Percentiles rank a stretch among this genome's conserved stretches.
These are phyloP conservation scores for Pseudomyrmex sp. DNA, from an alignment of 1,140 invertebrate genomes.

Conservation along the genomic window DNA sequence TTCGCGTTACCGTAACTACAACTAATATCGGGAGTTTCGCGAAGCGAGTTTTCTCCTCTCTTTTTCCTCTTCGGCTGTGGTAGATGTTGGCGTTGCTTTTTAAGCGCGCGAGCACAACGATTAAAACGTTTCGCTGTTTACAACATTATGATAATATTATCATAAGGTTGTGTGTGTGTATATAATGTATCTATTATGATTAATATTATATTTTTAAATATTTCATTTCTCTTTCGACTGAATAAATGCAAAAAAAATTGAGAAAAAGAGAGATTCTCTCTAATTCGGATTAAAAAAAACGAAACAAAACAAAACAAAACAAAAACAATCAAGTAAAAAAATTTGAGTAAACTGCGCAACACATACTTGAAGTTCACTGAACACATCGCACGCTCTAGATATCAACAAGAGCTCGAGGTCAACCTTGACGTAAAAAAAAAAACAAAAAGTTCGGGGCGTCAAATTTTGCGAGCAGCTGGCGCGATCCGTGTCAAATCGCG, in stretches of 20 bases:
- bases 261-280: too few relatives aligned
- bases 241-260: too few relatives aligned
- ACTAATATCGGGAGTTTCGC: conserved; percentile 69
- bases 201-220: too few relatives aligned
- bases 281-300: too few relatives aligned
- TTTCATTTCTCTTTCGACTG: too few relatives aligned
- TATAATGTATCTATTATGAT: too few relatives aligned
- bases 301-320: too few relatives aligned
- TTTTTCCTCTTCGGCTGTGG: conserved; percentile 4
- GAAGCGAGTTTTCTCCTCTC: neutral
- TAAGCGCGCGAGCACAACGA: neutral
- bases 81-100: conserved; percentile 52
- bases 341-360: neutral
- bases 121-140: too few relatives aligned
- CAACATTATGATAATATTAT: too few relatives aligned
- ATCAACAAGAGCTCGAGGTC: conserved; percentile 47
- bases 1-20: conserved; percentile 70
- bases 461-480: conserved; percentile 3
- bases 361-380: conserved; percentile 8
- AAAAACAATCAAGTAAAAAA: neutral
- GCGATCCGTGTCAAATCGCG: neutral
- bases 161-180: neutral
- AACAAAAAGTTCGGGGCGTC: conserved; percentile 13
- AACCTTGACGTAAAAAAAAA: conserved; percentile 6
- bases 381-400: conserved; percentile 26